A percentile compares a stretch with the other conserved stretches of the same genome.
Conservation (phyloP, 2,113 vertebrate species). For the Alectura lathami region DNA sequence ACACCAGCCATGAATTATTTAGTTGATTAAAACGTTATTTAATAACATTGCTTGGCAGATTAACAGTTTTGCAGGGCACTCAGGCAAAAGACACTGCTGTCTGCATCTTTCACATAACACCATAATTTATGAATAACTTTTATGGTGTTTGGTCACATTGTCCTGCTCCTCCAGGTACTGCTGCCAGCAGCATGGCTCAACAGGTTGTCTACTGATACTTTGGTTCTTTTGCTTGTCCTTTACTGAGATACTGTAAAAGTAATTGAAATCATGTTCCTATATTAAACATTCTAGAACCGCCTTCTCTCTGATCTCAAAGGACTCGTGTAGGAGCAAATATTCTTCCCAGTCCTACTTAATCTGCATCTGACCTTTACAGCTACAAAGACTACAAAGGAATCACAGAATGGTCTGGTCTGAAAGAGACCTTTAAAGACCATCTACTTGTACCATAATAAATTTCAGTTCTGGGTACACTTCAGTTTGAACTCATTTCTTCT, state of each 20-base stretch:
- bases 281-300: neutral
- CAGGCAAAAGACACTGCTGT: neutral
- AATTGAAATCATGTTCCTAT: neutral
- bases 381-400: neutral
- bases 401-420: neutral
- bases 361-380: neutral
- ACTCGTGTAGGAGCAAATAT: neutral
- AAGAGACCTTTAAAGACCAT: neutral
- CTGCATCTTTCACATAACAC: neutral
- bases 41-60: conserved; percentile 55
- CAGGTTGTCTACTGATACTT: neutral
- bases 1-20: conserved; percentile 17
- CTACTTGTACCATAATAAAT: neutral
- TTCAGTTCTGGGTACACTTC: neutral
- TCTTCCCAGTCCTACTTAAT: neutral
- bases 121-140: conserved; percentile 17
- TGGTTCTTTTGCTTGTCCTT: neutral
- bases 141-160: neutral
- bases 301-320: neutral
- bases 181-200: neutral
- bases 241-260: neutral
- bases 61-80: conserved; percentile 14
- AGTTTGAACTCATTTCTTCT: neutral
- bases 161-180: neutral
- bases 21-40: conserved; percentile 70